Percentiles rank a stretch among this genome's conserved stretches.
Conservation (phyloP, 2,888 invertebrate genomes). For the Nasonia oneida region DNA sequence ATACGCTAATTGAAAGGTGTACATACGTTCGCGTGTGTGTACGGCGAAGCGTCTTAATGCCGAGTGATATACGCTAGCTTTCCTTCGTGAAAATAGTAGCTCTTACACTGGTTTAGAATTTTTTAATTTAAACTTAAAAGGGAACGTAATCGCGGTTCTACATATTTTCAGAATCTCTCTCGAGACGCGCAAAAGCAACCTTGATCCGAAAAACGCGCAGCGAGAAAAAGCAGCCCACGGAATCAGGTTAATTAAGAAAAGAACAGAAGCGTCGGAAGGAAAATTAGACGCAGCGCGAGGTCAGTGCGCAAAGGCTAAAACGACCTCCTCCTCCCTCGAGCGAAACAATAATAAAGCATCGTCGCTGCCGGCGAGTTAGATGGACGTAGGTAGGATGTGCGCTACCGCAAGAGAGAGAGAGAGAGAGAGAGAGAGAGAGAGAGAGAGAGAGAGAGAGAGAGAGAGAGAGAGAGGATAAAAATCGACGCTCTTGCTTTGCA, state of each 20-base stretch:
- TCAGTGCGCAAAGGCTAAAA: neutral
- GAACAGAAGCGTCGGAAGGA: slow-evolving; percentile 9
- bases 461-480: neutral
- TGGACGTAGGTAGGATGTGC: neutral
- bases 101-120: no score
- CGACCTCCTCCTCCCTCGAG: neutral
- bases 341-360: slow-evolving; percentile 1
- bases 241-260: slow-evolving; percentile 43
- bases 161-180: neutral
- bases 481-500: neutral
- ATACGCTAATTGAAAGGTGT: neutral
- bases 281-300: slow-evolving; percentile 8
- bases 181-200: neutral
- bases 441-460: no score
- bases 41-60: no score
- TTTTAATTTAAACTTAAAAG: neutral
- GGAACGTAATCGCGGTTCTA: neutral
- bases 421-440: no score
- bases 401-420: neutral
- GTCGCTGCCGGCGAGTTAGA: neutral
- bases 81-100: no score
- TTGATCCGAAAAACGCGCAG: neutral
- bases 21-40: neutral
- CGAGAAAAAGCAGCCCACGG: neutral
- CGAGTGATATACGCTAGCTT: no score